Percentiles rank a stretch among this genome's conserved stretches.
Evolutionary conservation across 2,797 vertebrate genomes (phyloP).

Genomic region (Muraenolepis orangiensis): DNA sequence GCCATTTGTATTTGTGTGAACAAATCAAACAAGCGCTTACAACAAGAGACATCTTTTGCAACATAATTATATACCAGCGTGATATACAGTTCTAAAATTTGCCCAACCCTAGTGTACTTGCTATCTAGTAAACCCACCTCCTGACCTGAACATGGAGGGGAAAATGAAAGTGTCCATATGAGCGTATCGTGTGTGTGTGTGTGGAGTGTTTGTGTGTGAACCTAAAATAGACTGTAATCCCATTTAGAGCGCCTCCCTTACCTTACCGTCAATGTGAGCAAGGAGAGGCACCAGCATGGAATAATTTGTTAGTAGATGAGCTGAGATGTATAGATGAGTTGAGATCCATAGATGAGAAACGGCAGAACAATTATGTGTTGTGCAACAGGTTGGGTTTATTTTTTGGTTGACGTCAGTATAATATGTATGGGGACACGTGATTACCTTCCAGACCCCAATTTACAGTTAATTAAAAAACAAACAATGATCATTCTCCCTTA

Average conservation of each 20-base stretch:
- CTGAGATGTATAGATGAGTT: background rate
- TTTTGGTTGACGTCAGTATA: background rate
- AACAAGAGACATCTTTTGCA: too few species aligned
- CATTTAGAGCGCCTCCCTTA: background rate
- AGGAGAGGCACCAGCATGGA: background rate
- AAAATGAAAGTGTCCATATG: too few species aligned
- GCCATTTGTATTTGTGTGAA: too few species aligned
- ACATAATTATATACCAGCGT: too few species aligned
- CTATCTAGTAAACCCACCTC: too few species aligned
- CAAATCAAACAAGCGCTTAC: too few species aligned
- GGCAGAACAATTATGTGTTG: too few species aligned
- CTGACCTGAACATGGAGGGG: too few species aligned
- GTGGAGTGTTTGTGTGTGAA: background rate
- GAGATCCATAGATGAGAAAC: too few species aligned
- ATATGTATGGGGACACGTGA: background rate
- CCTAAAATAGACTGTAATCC: background rate
- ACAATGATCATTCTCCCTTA: background rate
- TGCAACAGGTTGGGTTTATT: background rate
- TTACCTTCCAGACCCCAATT: background rate
- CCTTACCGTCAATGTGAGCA: background rate
- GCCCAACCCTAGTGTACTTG: too few species aligned
- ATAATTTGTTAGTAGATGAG: background rate
- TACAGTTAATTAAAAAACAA: background rate
- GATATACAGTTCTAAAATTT: too few species aligned
- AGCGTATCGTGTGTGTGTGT: background rate